Conservation (phyloP, 1,140 invertebrate species). For the Chlorops oryzae region DNA sequence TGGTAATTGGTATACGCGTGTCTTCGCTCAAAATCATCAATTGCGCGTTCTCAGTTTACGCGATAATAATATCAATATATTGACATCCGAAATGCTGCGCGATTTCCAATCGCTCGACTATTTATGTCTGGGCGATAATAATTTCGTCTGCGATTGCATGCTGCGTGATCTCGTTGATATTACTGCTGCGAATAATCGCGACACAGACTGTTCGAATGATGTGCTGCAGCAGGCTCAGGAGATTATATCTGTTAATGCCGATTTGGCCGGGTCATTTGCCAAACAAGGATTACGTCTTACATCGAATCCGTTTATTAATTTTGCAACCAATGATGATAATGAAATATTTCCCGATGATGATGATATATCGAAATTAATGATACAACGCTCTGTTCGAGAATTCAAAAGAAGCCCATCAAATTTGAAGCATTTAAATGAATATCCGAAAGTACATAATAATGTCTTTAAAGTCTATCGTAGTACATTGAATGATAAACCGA, state of each 20-base stretch:
- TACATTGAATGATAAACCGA: neutral
- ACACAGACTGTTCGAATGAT: slow-evolving; percentile 27
- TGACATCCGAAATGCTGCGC: slow-evolving; percentile 49
- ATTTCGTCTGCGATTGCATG: slow-evolving; percentile 53
- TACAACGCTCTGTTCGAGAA: no score
- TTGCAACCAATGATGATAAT: no score
- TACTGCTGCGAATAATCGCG: slow-evolving; percentile 34
- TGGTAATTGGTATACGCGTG: slow-evolving; percentile 48
- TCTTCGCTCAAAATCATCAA: slow-evolving; percentile 40
- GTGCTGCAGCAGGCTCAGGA: slow-evolving; percentile 9
- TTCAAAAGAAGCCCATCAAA: no score
- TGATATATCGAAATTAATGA: no score
- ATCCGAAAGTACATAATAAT: no score
- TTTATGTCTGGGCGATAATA: slow-evolving; percentile 50
- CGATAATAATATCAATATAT: slow-evolving; percentile 52
- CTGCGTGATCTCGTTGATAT: slow-evolving; percentile 49
- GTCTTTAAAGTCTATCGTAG: no score
- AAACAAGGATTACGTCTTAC: no score
- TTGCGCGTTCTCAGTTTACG: slow-evolving; percentile 48
- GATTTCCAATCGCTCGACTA: slow-evolving; percentile 43
- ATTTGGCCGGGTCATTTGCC: no score
- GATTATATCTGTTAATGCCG: neutral
- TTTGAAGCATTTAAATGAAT: no score
- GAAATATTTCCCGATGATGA: no score
- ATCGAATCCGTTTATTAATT: no score